phyloP scores from a whole-genome alignment of 64 coral and sea anemone genomes.

The Montipora foliosa region DNA sequence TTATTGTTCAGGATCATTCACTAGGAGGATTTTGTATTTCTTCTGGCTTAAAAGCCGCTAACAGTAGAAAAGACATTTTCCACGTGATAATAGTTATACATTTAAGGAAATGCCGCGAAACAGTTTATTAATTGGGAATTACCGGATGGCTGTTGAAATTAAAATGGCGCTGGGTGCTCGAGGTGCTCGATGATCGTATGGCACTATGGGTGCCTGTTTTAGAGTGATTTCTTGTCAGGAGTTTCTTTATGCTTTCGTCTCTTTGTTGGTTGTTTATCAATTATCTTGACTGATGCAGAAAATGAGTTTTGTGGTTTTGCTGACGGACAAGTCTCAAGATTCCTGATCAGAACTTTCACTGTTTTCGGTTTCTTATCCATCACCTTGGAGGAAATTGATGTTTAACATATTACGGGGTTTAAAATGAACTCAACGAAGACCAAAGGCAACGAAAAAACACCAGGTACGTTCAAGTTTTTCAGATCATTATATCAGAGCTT shows the following conservation, averaged over 20 bases:
- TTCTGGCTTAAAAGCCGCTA: neutral
- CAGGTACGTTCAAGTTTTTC: constrained; percentile 15
- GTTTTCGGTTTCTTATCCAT: neutral
- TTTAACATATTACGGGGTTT: neutral
- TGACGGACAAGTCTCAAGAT: neutral
- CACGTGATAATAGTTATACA: neutral
- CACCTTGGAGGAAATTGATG: neutral
- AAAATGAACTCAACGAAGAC: constrained; percentile 25
- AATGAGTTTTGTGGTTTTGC: neutral
- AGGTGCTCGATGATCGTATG: neutral
- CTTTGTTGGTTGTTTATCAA: neutral
- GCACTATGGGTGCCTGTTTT: constrained; percentile 1
- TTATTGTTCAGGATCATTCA: constrained; percentile 30
- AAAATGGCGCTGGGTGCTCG: constrained; percentile 36
- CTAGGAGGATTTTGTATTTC: neutral
- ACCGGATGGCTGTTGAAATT: neutral
- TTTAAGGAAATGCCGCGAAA: constrained; percentile 21
- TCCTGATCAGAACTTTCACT: neutral
- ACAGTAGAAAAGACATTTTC: neutral
- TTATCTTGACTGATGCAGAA: neutral
- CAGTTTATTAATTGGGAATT: constrained; percentile 38
- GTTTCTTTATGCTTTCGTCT: neutral
- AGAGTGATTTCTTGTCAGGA: constrained; percentile 1
- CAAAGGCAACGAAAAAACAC: neutral
- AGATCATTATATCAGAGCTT: neutral